Evolutionary conservation across 2,888 invertebrate genomes (phyloP).

Genomic region (Eupsilia transversa): DNA sequence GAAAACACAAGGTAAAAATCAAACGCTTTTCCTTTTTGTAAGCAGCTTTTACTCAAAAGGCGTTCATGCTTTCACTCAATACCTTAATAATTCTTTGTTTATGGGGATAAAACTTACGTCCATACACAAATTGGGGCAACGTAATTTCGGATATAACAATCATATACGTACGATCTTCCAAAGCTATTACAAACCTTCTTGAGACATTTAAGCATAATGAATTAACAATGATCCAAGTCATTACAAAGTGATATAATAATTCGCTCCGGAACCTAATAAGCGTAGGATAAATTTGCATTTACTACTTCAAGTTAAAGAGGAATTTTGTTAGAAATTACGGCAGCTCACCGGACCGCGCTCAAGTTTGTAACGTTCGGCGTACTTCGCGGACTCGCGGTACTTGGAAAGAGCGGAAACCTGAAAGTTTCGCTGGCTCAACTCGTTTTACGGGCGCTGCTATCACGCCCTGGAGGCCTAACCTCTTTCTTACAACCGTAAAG

Average conservation of each 20-base stretch:
- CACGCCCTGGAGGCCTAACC: constrained; percentile 82
- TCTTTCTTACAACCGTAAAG: constrained; percentile 74
- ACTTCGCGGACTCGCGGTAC: constrained; percentile 70
- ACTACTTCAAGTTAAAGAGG: constrained; percentile 43
- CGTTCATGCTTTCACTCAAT: neutral
- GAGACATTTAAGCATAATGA: constrained; percentile 17
- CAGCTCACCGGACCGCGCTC: constrained; percentile 71
- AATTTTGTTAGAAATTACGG: constrained; percentile 66
- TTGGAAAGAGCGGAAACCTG: constrained; percentile 72
- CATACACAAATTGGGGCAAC: neutral
- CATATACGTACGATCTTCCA: neutral
- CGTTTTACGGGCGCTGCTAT: constrained; percentile 80
- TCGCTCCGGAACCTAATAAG: constrained; percentile 43
- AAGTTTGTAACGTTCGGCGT: constrained; percentile 75
- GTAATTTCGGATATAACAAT: neutral
- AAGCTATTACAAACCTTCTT: neutral
- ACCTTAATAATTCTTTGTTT: neutral
- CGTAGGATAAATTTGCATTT: constrained; percentile 58
- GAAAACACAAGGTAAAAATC: constrained; percentile 1
- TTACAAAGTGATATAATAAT: constrained; percentile 53
- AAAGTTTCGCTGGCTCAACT: constrained; percentile 80
- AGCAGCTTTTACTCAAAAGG: neutral
- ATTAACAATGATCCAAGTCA: constrained; percentile 36
- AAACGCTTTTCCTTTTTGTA: neutral
- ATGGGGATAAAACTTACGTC: neutral